A percentile compares a stretch with the other conserved stretches of the same genome.
phyloP scores from a whole-genome alignment of 2,797 vertebrate genomes.

The Florisuga fusca region DNA sequence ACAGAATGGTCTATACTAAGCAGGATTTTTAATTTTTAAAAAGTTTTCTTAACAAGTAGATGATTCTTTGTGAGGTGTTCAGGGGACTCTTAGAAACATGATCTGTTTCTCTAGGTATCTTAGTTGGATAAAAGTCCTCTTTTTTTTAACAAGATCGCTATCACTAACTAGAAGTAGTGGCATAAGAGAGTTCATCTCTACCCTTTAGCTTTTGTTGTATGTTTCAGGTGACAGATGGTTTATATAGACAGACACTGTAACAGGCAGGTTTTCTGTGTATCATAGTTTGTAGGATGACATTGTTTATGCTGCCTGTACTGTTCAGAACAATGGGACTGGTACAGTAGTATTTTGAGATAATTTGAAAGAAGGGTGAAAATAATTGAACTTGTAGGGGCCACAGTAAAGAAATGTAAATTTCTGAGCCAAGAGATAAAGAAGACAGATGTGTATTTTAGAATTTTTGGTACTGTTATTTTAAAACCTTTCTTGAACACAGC shows the following conservation, averaged over 20 bases:
- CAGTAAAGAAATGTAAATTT: neutral
- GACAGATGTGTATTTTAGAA: neutral
- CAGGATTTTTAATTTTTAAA: neutral
- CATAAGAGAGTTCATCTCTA: neutral
- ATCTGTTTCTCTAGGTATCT: neutral
- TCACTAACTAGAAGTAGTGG: neutral
- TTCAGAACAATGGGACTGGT: neutral
- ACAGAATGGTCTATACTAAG: neutral
- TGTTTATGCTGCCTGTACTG: neutral
- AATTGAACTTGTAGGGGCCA: neutral
- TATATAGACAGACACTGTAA: neutral
- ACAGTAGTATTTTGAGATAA: neutral
- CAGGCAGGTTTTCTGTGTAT: neutral
- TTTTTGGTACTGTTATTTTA: neutral
- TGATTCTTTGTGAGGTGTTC: neutral
- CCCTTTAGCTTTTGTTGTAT: neutral
- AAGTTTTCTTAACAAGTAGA: neutral
- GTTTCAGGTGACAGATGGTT: neutral
- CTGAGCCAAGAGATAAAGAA: neutral
- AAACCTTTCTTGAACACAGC: neutral
- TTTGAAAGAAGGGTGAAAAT: neutral
- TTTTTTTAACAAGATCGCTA: neutral
- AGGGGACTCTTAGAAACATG: neutral
- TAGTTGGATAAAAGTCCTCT: neutral
- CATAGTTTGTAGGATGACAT: neutral